Evolutionary conservation across 2,888 invertebrate genomes (phyloP).

Genomic region (Incurvaria masculella): DNA sequence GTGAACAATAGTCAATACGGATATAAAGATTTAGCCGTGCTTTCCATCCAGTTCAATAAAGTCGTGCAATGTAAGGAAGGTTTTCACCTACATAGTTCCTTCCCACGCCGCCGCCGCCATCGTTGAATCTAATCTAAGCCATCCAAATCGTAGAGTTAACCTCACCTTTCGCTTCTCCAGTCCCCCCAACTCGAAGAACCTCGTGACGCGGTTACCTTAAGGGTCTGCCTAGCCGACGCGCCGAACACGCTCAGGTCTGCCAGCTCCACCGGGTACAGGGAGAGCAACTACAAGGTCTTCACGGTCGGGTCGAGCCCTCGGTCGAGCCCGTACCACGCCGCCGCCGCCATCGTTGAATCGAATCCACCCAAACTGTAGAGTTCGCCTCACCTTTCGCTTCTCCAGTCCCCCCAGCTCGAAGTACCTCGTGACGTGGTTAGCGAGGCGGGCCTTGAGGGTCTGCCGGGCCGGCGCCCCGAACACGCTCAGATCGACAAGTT

Average conservation of each 20-base stretch:
- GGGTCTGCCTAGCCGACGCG: constrained; percentile 52
- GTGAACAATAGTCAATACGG: too few species aligned
- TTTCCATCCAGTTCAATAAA: too few species aligned
- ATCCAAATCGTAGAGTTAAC: too few species aligned
- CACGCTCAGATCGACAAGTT: constrained; percentile 29
- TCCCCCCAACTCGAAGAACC: constrained; percentile 67
- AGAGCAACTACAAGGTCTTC: constrained; percentile 17
- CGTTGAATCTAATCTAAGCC: too few species aligned
- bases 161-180: constrained; percentile 53
- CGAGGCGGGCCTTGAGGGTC: constrained; percentile 58
- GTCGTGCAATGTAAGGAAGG: too few species aligned
- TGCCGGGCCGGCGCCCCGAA: constrained; percentile 52
- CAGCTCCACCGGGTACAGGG: constrained; percentile 16
- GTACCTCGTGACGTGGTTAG: constrained; percentile 49
- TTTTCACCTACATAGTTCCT: too few species aligned
- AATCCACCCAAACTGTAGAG: too few species aligned
- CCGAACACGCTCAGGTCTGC: constrained; percentile 49
- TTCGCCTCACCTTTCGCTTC: constrained; percentile 46
- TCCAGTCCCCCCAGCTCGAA: constrained; percentile 65
- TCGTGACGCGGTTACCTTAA: constrained; percentile 53
- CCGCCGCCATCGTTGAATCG: too few species aligned
- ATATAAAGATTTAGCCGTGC: too few species aligned
- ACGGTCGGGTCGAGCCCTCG: too few species aligned
- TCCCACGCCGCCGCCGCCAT: constrained; percentile 12
- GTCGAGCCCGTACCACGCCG: background rate